Conservation (phyloP, 2,888 invertebrate species). For the Theodoxus fluviatilis region DNA sequence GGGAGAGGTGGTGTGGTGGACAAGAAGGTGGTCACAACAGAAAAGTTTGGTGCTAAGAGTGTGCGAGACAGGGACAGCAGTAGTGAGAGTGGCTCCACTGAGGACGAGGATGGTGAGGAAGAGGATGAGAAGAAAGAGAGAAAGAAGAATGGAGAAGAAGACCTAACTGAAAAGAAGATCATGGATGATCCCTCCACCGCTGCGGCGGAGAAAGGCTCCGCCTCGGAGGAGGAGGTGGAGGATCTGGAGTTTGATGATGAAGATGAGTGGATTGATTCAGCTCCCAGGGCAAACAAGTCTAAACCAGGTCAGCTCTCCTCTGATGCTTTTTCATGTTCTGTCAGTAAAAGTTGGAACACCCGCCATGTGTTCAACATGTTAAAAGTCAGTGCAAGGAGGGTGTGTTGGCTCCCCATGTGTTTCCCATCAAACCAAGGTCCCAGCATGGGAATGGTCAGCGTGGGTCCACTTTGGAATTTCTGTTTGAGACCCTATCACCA, state of each 20-base stretch:
- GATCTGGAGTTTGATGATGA: constrained; percentile 48
- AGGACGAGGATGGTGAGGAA: constrained; percentile 27
- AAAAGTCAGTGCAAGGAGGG: too few relatives aligned
- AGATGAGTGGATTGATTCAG: constrained; percentile 46
- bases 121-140: constrained; percentile 6
- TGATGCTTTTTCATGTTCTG: too few relatives aligned
- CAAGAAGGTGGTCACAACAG: not conserved
- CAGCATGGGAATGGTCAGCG: too few relatives aligned
- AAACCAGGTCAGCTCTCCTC: not conserved
- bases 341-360: too few relatives aligned
- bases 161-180: not conserved
- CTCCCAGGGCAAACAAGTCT: constrained; percentile 27
- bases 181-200: not conserved
- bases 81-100: constrained; percentile 25
- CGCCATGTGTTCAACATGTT: too few relatives aligned
- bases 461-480: too few relatives aligned
- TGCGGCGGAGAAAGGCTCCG: not conserved
- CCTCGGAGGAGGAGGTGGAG: not conserved
- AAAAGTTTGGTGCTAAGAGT: not conserved
- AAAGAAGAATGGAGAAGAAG: not conserved
- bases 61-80: constrained; percentile 24
- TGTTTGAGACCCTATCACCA: too few relatives aligned
- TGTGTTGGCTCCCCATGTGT: too few relatives aligned
- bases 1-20: not conserved
- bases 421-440: too few relatives aligned